phyloP scores from a whole-genome alignment of 2,888 invertebrate genomes.

The Netelia inedita region DNA sequence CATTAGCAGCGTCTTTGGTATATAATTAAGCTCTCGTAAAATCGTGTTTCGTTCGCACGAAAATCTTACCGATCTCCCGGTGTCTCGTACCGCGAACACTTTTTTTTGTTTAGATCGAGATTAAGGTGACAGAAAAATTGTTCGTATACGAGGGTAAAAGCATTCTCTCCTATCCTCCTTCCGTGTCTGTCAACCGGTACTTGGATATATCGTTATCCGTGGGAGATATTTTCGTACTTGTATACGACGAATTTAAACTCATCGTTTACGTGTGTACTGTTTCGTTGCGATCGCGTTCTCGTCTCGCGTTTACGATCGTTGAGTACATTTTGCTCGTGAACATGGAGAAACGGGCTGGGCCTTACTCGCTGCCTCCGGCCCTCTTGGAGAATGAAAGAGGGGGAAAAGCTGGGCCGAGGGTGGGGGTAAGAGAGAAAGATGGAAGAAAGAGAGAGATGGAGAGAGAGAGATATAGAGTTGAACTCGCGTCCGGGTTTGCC shows the following conservation, averaged over 20 bases:
- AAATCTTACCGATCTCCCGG: not conserved
- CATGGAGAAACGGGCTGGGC: not conserved
- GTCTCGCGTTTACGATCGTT: conserved; percentile 36
- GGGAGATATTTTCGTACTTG: conserved; percentile 33
- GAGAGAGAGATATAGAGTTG: conserved; percentile 33
- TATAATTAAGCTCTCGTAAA: conserved; percentile 36
- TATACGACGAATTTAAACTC: conserved; percentile 52
- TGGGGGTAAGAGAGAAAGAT: conserved; percentile 10
- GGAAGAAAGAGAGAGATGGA: conserved; percentile 14
- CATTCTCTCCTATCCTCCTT: not conserved
- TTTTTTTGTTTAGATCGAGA: conserved; percentile 13
- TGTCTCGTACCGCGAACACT: no score
- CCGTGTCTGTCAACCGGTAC: not conserved
- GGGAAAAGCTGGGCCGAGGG: conserved; percentile 4
- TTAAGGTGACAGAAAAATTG: conserved; percentile 17
- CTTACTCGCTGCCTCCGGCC: not conserved
- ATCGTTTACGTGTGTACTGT: conserved; percentile 29
- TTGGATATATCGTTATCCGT: not conserved
- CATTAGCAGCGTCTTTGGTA: not conserved
- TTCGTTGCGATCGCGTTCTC: conserved; percentile 36
- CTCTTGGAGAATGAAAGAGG: not conserved
- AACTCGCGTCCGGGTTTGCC: conserved; percentile 67
- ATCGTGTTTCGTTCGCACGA: not conserved
- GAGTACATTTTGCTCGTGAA: not conserved
- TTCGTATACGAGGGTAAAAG: conserved; percentile 11